Evolutionary conservation across 2,113 vertebrate genomes (phyloP).

Genomic region (Ophiodon elongatus): DNA sequence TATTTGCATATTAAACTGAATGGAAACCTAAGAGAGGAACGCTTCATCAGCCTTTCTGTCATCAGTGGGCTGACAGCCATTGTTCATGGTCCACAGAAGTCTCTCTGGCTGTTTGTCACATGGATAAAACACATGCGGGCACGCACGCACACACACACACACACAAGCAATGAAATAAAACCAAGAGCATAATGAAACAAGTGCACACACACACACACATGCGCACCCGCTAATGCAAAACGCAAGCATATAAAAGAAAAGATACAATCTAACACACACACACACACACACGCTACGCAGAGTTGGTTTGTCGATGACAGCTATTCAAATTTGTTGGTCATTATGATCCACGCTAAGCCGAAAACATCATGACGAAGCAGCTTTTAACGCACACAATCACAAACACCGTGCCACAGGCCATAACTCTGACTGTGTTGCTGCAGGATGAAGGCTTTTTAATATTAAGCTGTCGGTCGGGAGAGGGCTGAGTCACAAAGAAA

Average conservation of each 20-base stretch:
- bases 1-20: conserved; percentile 58
- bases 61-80: conserved; percentile 60
- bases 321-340: conserved; percentile 68
- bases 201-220: not conserved
- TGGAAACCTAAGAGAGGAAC: conserved; percentile 51
- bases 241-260: conserved; percentile 25
- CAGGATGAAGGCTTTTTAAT: conserved; percentile 71
- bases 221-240: conserved; percentile 17
- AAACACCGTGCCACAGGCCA: conserved; percentile 35
- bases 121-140: not conserved
- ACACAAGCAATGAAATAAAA: conserved; percentile 21
- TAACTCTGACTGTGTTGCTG: conserved; percentile 61
- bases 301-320: conserved; percentile 54
- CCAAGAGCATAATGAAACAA: conserved; percentile 24
- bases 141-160: not conserved
- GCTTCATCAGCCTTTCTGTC: conserved; percentile 44
- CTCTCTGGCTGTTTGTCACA: conserved; percentile 14
- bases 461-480: conserved; percentile 66
- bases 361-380: conserved; percentile 72
- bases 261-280: conserved; percentile 20
- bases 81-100: conserved; percentile 51
- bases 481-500: conserved; percentile 63
- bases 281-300: conserved; percentile 1
- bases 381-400: conserved; percentile 55
- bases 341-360: conserved; percentile 67